Evolutionary conservation across 1,140 invertebrate species (phyloP), one percentile per base, ranked within the genome.

Genomic region (Drosophila pectinifera): DNA sequence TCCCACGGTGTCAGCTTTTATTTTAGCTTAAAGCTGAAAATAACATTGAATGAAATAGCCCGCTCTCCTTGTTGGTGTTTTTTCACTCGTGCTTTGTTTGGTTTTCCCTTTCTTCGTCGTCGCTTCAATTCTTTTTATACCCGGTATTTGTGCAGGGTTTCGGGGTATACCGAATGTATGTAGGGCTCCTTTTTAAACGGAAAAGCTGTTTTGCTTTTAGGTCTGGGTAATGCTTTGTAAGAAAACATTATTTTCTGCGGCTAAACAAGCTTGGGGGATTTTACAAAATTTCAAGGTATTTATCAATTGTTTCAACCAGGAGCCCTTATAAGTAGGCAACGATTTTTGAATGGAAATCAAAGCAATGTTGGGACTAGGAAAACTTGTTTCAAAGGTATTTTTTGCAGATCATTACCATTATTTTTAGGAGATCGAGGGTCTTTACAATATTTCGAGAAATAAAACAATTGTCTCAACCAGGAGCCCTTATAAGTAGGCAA

Each of bases 11-110:
- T 88, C 83, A 80, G 53, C 48, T 70, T 80, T 78, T 80, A 89
- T 88, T 88, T 76, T 74, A 62, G 68, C 84, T 89, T 88, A 55
- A 83, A 83, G 72, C 84, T 80, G 63, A 78, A 84, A 89, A 88
- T 89, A 88, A 88, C 80, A 73, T 84, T 84, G 76, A 89, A 83
- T 82, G 79, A 70, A 88, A 88, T 76, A 56, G 78, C 65, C 76
- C 59, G 61, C 73, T 88, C 75, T 81, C 68, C 68, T 65, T 70
- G 73, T 77, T 70, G 49, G 61, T 77, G 74, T 70, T 78, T 74
- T 69, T 46, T 64, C 49, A n/a, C 43, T 39, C 26, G 55, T 72
- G 36, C 57, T 55, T 59, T 58, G 54, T 73, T 59, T 73, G 68
- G 73, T 51, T 82, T 69, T 69, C 31, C 62, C 20, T 63, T 46